phyloP scores from a whole-genome alignment of 2,113 vertebrate genomes.

The Myotis yumanensis region DNA sequence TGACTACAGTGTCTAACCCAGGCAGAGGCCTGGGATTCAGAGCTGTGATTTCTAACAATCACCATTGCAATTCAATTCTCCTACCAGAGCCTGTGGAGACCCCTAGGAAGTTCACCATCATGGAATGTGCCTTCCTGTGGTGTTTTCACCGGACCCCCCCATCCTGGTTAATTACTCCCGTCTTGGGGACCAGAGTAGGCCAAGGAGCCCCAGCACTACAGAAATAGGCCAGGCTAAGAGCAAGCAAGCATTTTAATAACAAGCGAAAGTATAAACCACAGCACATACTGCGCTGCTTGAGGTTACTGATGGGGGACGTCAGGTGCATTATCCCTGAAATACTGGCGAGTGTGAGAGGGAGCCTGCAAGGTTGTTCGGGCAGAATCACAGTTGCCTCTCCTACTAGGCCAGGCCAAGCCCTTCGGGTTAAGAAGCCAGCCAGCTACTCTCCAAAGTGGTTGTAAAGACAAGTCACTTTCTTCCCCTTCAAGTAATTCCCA shows the following conservation, averaged over 20 bases:
- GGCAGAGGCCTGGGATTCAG: neutral
- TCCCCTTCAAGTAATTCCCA: neutral
- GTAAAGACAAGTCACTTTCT: neutral
- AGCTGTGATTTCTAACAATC: constrained; percentile 30
- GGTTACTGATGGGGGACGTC: neutral
- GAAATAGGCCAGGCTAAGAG: constrained; percentile 49
- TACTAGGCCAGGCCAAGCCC: neutral
- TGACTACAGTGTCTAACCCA: neutral
- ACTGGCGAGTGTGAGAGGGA: neutral
- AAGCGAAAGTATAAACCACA: constrained; percentile 57
- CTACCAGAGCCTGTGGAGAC: neutral
- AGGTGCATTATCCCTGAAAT: neutral
- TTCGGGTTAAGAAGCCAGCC: neutral
- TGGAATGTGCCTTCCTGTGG: constrained; percentile 60
- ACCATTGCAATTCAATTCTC: constrained; percentile 27
- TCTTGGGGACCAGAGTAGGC: constrained; percentile 34
- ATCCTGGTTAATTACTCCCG: constrained; percentile 52
- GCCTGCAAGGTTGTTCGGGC: neutral
- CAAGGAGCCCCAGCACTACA: constrained; percentile 47
- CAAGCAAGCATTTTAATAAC: constrained; percentile 49
- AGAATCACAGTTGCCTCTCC: neutral
- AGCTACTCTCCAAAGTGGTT: neutral
- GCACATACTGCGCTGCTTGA: constrained; percentile 38
- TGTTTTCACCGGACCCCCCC: constrained; percentile 7
- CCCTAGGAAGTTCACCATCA: constrained; percentile 7